Conservation (phyloP, 1,140 invertebrate genomes). For the Drosophila neocordata region DNA sequence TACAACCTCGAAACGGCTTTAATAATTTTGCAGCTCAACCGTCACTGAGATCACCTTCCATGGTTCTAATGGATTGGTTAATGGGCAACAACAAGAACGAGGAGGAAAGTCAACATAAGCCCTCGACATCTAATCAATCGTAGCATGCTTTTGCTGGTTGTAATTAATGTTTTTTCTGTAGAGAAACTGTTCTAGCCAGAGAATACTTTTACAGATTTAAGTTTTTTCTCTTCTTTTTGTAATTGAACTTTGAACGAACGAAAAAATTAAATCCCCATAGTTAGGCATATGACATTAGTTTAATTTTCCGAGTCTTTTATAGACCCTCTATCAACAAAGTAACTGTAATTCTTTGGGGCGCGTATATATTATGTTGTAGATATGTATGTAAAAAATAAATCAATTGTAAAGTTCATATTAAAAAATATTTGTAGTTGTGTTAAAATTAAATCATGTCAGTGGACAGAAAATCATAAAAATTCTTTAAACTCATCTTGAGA, state of each 20-base stretch:
- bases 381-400: slow-evolving; percentile 66
- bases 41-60: slow-evolving; percentile 88
- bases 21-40: slow-evolving; percentile 85
- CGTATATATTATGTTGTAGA: slow-evolving; percentile 72
- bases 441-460: no score
- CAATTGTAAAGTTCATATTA: slow-evolving; percentile 30
- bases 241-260: slow-evolving; percentile 45
- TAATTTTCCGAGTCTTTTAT: not conserved
- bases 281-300: not conserved
- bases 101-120: slow-evolving; percentile 30
- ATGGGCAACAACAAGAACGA: slow-evolving; percentile 85
- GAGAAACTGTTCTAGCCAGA: not conserved
- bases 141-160: slow-evolving; percentile 1
- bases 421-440: slow-evolving; percentile 39
- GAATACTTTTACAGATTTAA: slow-evolving; percentile 13
- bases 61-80: slow-evolving; percentile 90
- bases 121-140: slow-evolving; percentile 19
- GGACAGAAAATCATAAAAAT: no score
- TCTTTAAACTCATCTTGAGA: no score
- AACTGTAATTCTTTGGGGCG: slow-evolving; percentile 6
- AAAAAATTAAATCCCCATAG: not conserved
- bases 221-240: not conserved
- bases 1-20: not conserved
- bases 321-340: not conserved
- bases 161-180: not conserved